Conservation (phyloP, 2,888 invertebrate genomes). For the Nowickia ferox region DNA sequence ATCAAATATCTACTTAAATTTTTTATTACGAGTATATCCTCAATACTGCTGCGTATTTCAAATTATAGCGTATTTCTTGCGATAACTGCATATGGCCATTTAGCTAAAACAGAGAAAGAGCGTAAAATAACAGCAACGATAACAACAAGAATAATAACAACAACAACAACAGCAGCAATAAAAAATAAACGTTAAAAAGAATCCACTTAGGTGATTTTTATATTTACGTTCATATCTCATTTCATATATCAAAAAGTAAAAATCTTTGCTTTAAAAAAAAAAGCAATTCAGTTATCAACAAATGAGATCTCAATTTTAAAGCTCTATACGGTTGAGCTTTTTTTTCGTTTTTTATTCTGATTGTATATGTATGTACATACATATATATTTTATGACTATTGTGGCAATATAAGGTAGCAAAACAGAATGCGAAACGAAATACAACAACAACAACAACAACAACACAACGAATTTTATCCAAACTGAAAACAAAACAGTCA, state of each 20-base stretch:
- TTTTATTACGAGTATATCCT: conserved; percentile 40
- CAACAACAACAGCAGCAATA: background rate
- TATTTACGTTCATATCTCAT: conserved; percentile 71
- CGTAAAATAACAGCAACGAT: conserved; percentile 8
- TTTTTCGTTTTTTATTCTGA: conserved; percentile 9
- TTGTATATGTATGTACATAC: conserved; percentile 37
- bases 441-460: background rate
- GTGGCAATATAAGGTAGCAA: conserved; percentile 68
- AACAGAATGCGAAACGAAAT: conserved; percentile 25
- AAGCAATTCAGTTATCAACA: conserved; percentile 71
- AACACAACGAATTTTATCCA: conserved; percentile 42
- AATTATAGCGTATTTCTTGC: conserved; percentile 50
- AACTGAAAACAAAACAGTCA: conserved; percentile 63
- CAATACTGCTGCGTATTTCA: conserved; percentile 47
- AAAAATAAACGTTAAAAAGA: conserved; percentile 41
- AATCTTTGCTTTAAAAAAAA: conserved; percentile 62
- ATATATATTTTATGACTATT: conserved; percentile 70
- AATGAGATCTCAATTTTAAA: conserved; percentile 73
- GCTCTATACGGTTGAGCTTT: conserved; percentile 67
- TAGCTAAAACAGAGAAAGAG: conserved; percentile 16
- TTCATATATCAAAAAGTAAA: conserved; percentile 71
- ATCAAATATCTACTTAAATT: conserved; percentile 57
- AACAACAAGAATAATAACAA: background rate
- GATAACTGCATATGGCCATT: conserved; percentile 59
- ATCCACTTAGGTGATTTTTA: conserved; percentile 66